These are phyloP conservation scores for Meloidogyne exigua DNA, from an alignment of 1,140 invertebrate species.

Conservation along the genomic window DNA sequence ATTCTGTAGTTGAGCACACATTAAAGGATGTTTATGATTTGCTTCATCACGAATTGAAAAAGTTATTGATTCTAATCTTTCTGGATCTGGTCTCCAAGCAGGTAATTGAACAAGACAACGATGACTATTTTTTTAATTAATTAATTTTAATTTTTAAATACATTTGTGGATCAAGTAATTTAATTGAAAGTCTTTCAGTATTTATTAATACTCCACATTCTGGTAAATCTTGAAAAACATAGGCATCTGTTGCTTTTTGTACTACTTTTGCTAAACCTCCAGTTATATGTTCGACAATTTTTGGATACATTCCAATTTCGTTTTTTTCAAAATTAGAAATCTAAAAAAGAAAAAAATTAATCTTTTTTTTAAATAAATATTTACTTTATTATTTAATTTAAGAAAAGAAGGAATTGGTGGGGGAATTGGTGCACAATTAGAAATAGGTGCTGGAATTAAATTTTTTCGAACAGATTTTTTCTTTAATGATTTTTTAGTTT, in stretches of 20 bases:
- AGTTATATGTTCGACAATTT: constrained; percentile 24
- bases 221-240: constrained; percentile 51
- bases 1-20: constrained; percentile 35
- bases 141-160: background rate
- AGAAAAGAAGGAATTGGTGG: background rate
- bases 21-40: constrained; percentile 36
- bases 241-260: constrained; percentile 45
- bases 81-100: constrained; percentile 17
- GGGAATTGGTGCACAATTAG: background rate
- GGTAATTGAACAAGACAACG: constrained; percentile 11
- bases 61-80: constrained; percentile 30
- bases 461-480: background rate
- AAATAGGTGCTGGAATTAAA: background rate
- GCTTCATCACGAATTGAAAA: constrained; percentile 43
- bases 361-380: too few relatives aligned
- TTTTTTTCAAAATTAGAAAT: background rate
- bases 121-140: background rate
- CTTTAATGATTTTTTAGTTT: background rate
- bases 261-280: constrained; percentile 45
- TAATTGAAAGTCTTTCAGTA: constrained; percentile 46
- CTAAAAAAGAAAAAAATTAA: too few relatives aligned
- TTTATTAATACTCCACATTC: constrained; percentile 41
- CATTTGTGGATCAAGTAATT: constrained; percentile 45
- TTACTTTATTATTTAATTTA: background rate
- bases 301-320: constrained; percentile 24